These are phyloP conservation scores for Scaptodrosophila latifasciaeformis DNA, from an alignment of 2,888 invertebrate genomes.

Conservation along the genomic window DNA sequence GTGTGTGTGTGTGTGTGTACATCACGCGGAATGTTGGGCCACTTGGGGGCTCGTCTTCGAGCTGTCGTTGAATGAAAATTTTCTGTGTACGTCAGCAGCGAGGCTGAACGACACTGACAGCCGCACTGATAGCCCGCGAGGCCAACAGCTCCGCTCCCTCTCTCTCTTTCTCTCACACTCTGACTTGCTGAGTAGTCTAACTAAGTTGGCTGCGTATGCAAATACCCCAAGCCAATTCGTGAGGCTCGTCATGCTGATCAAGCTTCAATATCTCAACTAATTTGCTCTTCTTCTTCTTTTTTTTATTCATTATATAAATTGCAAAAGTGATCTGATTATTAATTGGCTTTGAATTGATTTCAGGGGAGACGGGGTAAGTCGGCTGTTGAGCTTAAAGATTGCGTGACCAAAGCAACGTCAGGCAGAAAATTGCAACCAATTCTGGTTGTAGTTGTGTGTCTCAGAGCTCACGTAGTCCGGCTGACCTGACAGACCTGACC, in stretches of 20 bases:
- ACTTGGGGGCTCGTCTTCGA: constrained; percentile 59
- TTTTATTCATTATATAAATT: constrained; percentile 48
- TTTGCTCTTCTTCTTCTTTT: constrained; percentile 38
- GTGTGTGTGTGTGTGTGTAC: constrained; percentile 19
- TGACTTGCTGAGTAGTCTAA: too few relatives aligned
- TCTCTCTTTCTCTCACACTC: constrained; percentile 23
- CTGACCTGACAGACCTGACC: constrained; percentile 33
- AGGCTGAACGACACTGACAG: constrained; percentile 24
- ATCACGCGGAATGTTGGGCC: constrained; percentile 30
- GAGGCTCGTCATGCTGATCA: constrained; percentile 24
- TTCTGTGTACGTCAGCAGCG: constrained; percentile 30
- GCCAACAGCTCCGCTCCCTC: constrained; percentile 25
- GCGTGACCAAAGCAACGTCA: constrained; percentile 61
- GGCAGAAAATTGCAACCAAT: constrained; percentile 25
- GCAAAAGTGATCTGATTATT: constrained; percentile 62
- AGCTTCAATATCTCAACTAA: constrained; percentile 31
- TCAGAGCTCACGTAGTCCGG: constrained; percentile 47
- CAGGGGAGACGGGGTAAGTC: neutral
- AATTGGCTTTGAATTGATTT: constrained; percentile 59
- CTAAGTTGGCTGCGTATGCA: neutral
- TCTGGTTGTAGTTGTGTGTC: constrained; percentile 32
- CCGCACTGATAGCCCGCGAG: constrained; percentile 14
- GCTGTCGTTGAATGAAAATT: constrained; percentile 17
- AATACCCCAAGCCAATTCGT: neutral
- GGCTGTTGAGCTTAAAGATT: constrained; percentile 10